Base-by-base conservation (phyloP, 2,797 vertebrate genomes). In the Danio kyathit region DNA sequence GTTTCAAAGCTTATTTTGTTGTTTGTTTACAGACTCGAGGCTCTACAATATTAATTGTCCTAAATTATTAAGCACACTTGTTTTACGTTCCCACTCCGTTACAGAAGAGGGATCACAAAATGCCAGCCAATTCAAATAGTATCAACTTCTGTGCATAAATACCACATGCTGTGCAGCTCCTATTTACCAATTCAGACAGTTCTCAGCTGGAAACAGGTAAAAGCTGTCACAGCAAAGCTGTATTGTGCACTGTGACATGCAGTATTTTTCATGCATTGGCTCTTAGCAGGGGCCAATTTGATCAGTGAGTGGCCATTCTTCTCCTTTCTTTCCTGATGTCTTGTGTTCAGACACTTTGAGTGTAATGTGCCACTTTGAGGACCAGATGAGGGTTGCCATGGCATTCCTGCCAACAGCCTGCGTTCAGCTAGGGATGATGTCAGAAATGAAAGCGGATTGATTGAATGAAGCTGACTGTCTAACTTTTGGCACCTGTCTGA, bases 371-470 rank as follows among this genome's bases (percentile, higher is more conserved):
- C 38, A 59, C 57, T 77, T 74, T 78, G 61, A 56, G 56, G 69
- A 67, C 71, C 52, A 60, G 44, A 46, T 44, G 6, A 43, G 19
- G 43, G 83, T 84, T 84, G 79, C 74, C 79, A 84, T 84, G 83
- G 61, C 67, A 81, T 59, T 84, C 19, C 56, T 81, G 44, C 67
- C 74, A 60, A 59, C 61, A 61, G 51, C 2, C 57, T 51, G 16
- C 14, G 52, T 81, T 61, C 43, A 65, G 12, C 40, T 51, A 21
- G 41, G 54, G 78, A 69, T 73, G 16, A 16, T 48, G 46, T 73
- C 43, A 56, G 67, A 74, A 40, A 77, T 60, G 44, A 66, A 49
- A 80, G 41, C 6, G 5, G 43, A 44, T 67, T 67, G 38, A 21
- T n/a, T 43, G 71, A 75, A 19, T 21, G 77, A 72, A 0, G 14